A percentile compares a stretch with the other conserved stretches of the same genome.
Evolutionary conservation across 23 tunicate genomes (phyloP).

Genomic region (Aplidium turbinatum): DNA sequence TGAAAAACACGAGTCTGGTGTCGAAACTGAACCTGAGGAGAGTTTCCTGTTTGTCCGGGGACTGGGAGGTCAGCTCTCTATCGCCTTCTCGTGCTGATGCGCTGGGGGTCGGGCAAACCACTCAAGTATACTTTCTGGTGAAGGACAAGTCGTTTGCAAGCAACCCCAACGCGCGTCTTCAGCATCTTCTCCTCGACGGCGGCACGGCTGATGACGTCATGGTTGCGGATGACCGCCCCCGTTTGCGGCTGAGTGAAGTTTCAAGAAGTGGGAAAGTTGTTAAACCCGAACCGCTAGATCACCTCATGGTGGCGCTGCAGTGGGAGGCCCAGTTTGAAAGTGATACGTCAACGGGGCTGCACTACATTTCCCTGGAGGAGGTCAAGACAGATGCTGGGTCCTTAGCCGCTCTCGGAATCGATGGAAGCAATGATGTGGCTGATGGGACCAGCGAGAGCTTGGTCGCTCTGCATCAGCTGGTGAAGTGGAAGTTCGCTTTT

Average conservation of each 20-base stretch:
- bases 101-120: conserved; percentile 14
- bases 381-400: not conserved
- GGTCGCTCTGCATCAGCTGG: conserved; percentile 66
- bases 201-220: not conserved
- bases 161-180: not conserved
- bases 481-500: conserved; percentile 58
- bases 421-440: not conserved
- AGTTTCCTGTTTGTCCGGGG: not conserved
- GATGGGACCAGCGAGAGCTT: conserved; percentile 40
- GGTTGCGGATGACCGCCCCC: not conserved
- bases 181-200: not conserved
- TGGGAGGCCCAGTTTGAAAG: conserved; percentile 17
- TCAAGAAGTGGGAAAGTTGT: not conserved
- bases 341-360: conserved; percentile 16
- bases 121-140: conserved; percentile 24
- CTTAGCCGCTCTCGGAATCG: conserved; percentile 24
- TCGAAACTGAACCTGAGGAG: not conserved
- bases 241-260: not conserved
- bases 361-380: conserved; percentile 27
- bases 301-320: conserved; percentile 29
- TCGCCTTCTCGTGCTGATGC: not conserved
- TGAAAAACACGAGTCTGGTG: conserved; percentile 3
- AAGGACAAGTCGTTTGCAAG: not conserved
- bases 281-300: not conserved
- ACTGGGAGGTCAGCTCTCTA: conserved; percentile 16